Evolutionary conservation across 2,888 invertebrate species (phyloP).

Genomic region (Epirrhoe alternata): DNA sequence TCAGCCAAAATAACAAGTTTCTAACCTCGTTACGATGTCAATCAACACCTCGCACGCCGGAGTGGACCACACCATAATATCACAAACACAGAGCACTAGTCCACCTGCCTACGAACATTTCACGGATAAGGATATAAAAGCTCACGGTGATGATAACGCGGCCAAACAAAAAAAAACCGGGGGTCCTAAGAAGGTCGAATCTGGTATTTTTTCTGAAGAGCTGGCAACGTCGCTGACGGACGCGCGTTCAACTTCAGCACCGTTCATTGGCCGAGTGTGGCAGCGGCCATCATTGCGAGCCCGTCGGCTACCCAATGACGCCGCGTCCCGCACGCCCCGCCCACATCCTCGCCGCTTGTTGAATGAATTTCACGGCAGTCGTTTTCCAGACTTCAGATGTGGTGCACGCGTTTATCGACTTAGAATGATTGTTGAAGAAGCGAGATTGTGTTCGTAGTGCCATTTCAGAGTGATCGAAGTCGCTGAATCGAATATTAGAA

Average conservation of each 20-base stretch:
- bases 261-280: slow-evolving; percentile 82
- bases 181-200: slow-evolving; percentile 85
- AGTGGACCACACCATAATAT: slow-evolving; percentile 83
- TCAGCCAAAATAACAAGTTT: slow-evolving; percentile 43
- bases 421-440: slow-evolving; percentile 44
- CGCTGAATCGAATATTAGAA: slow-evolving; percentile 11
- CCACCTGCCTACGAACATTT: slow-evolving; percentile 78
- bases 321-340: slow-evolving; percentile 82
- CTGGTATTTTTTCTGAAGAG: slow-evolving; percentile 82
- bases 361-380: slow-evolving; percentile 80
- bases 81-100: slow-evolving; percentile 74
- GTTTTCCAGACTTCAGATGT: slow-evolving; percentile 57
- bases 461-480: slow-evolving; percentile 29
- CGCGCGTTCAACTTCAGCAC: slow-evolving; percentile 81
- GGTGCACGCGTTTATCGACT: slow-evolving; percentile 52
- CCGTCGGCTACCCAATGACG: slow-evolving; percentile 74
- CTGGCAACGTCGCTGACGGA: slow-evolving; percentile 84
- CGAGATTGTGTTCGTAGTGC: slow-evolving; percentile 43
- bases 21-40: slow-evolving; percentile 80
- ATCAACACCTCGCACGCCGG: slow-evolving; percentile 80
- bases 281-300: slow-evolving; percentile 80
- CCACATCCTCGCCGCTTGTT: slow-evolving; percentile 79
- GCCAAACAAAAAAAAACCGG: slow-evolving; percentile 82
- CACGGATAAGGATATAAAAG: slow-evolving; percentile 80
- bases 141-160: slow-evolving; percentile 83